A percentile compares a stretch with the other conserved stretches of the same genome.
These are phyloP conservation scores for Chloroclysta siterata DNA, from an alignment of 2,888 invertebrate genomes.

Conservation along the genomic window DNA sequence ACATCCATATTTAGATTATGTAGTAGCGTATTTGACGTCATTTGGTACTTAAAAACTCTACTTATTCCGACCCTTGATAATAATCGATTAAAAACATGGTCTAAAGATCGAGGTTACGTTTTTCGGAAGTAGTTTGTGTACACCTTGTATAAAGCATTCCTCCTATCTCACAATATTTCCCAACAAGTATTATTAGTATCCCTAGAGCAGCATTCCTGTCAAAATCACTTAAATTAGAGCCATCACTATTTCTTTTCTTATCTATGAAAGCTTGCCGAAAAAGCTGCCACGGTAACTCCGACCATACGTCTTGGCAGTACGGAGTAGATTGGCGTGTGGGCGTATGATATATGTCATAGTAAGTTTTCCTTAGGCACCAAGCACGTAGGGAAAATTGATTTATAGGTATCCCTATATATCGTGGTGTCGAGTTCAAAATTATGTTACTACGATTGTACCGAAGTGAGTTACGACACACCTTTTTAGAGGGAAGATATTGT, in stretches of 20 bases:
- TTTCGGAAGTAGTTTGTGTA: no score
- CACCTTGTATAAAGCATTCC: constrained; percentile 2
- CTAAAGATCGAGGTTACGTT: no score
- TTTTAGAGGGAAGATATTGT: constrained; percentile 23
- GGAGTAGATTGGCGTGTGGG: constrained; percentile 15
- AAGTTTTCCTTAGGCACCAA: constrained; percentile 41
- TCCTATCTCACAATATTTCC: constrained; percentile 28
- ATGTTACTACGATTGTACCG: constrained; percentile 39
- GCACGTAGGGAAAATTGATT: constrained; percentile 64
- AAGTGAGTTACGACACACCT: constrained; percentile 22
- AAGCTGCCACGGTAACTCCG: constrained; percentile 7
- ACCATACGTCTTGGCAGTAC: constrained; percentile 33
- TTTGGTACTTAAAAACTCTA: no score
- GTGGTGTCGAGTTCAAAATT: constrained; percentile 50
- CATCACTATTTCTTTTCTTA: constrained; percentile 68
- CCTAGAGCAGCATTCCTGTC: constrained; percentile 56
- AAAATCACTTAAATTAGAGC: constrained; percentile 69
- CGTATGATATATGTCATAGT: constrained; percentile 40
- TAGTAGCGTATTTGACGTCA: no score
- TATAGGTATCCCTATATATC: constrained; percentile 59
- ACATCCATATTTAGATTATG: no score
- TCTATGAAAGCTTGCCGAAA: constrained; percentile 46
- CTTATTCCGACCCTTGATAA: no score
- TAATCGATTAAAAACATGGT: no score
- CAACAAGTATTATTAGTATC: constrained; percentile 56